phyloP scores from a whole-genome alignment of 1,140 invertebrate genomes.

The Danaus melanippus region DNA sequence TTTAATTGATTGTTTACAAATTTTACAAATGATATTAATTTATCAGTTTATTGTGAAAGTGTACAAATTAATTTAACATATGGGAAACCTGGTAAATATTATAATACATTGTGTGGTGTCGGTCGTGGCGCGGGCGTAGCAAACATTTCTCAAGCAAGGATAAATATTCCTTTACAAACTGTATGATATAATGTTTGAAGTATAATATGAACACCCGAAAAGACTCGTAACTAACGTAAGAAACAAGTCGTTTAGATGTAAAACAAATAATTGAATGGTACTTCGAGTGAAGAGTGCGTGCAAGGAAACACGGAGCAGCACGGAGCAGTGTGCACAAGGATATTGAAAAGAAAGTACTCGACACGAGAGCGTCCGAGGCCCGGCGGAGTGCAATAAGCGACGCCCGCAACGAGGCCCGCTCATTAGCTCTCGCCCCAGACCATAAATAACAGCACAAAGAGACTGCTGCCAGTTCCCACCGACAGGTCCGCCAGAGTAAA shows the following conservation, averaged over 20 bases:
- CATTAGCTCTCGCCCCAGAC: conserved; percentile 56
- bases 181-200: no score
- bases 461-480: conserved; percentile 31
- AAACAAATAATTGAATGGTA: conserved; percentile 61
- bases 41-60: no score
- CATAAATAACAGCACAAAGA: conserved; percentile 42
- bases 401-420: conserved; percentile 47
- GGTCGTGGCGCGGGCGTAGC: no score
- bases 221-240: conserved; percentile 41
- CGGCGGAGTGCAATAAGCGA: conserved; percentile 59
- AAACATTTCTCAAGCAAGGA: no score
- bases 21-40: no score
- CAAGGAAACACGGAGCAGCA: conserved; percentile 39
- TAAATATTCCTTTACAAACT: no score
- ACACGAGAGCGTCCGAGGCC: conserved; percentile 56
- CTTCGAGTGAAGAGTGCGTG: conserved; percentile 49
- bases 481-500: conserved; percentile 27
- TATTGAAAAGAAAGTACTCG: conserved; percentile 64
- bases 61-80: no score
- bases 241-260: conserved; percentile 55
- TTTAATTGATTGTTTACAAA: no score
- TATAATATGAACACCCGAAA: conserved; percentile 34
- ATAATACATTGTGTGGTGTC: no score
- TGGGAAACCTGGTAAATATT: no score
- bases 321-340: conserved; percentile 56